Percentiles rank a stretch among this genome's conserved stretches.
phyloP scores from a whole-genome alignment of 2,888 invertebrate genomes.

The Dyspetes luteomarginatus region DNA sequence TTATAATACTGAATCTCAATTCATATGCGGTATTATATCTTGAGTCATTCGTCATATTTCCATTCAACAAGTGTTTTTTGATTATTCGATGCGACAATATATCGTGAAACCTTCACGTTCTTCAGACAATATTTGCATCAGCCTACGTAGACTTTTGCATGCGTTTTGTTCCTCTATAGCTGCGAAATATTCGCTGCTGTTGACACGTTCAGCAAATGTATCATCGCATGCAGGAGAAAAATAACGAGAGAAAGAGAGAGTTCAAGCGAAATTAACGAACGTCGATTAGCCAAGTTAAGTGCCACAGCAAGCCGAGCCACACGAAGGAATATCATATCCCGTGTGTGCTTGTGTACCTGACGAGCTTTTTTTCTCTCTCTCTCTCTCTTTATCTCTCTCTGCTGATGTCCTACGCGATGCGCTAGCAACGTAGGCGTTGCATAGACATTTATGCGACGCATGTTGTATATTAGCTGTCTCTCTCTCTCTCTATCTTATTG shows the following conservation, averaged over 20 bases:
- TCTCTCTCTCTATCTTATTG: background rate
- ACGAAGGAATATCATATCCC: constrained; percentile 70
- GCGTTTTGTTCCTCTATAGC: background rate
- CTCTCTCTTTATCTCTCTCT: constrained; percentile 28
- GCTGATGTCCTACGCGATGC: constrained; percentile 73
- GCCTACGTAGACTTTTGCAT: constrained; percentile 39
- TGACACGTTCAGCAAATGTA: constrained; percentile 13
- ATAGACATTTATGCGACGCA: constrained; percentile 76
- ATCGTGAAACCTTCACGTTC: constrained; percentile 30
- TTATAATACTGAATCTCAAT: no score
- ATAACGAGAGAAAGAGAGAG: constrained; percentile 23
- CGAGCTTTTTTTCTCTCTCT: constrained; percentile 32
- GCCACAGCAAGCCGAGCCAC: constrained; percentile 55
- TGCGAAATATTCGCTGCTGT: constrained; percentile 12
- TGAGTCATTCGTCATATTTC: constrained; percentile 24
- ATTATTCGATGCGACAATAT: background rate
- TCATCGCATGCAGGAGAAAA: constrained; percentile 29
- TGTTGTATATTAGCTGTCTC: constrained; percentile 34
- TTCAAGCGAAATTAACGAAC: constrained; percentile 60
- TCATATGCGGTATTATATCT: no score
- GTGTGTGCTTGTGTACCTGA: constrained; percentile 42
- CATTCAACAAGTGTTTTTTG: background rate
- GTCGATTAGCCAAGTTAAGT: constrained; percentile 61
- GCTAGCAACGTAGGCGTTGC: constrained; percentile 75
- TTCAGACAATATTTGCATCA: constrained; percentile 48